Evolutionary conservation across 2,797 vertebrate species (phyloP), one percentile per base, ranked within the genome.

Genomic region (Gymnocypris eckloni): DNA sequence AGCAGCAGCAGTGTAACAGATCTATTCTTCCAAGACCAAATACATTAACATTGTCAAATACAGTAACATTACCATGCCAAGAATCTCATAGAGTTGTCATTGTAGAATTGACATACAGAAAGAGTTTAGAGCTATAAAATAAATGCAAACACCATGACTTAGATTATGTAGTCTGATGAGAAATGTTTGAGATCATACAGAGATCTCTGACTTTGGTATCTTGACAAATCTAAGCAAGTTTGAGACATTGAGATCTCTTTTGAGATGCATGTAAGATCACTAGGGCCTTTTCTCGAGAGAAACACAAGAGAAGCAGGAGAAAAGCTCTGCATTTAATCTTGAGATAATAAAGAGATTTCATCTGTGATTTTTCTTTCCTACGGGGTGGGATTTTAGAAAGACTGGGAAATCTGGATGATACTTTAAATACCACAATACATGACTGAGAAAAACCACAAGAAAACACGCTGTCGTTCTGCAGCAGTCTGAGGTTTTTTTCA

Each of bases 401-500:
- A 54, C 37, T 13, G 22, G 4, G 13, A 56, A 13, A 71, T 82
- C n/a, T 82, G n/a, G 52, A 82, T 22, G 9, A 18, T 20, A 28
- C 37, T 43, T 45, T 28, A 43, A 82, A 37, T 56, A 15, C 43
- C 16, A 66, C 20, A 54, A 22, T 45, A 54, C 7, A 81, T 8
- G 45, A 54, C 45, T n/a, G 56, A 6, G 28, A 56, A 56, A 70
- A 39, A 16, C 22, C 33, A n/a, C 50, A 76, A 66, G 28, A 54
- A 77, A 43, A 71, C 22, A 71, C 16, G 8, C 50, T 82, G 20
- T 28, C 15, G n/a, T 54, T 37, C 25, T 70, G 41, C 85, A 77
- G 52, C 66, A 48, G 41, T 54, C 25, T 41, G 22, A 50, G 52
- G 52, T 1, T 61, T 28, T 78, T 50, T 73, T 28, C 45, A 5